phyloP scores from a whole-genome alignment of 2,888 invertebrate genomes.

The Sthenelais limicola region DNA sequence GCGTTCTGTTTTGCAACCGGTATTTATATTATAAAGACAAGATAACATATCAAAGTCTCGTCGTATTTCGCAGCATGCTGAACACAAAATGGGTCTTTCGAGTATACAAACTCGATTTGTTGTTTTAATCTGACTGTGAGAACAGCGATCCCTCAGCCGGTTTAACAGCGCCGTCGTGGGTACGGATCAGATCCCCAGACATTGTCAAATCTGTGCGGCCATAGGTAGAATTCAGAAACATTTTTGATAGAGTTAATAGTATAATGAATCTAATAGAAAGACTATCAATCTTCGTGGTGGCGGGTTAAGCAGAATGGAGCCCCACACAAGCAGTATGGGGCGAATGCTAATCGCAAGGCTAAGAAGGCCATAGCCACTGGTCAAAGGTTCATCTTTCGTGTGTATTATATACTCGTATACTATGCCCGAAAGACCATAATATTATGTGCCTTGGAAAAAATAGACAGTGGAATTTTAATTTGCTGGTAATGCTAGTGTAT shows the following conservation, averaged over 20 bases:
- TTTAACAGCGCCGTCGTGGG: background rate
- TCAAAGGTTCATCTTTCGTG: background rate
- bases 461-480: too few relatives aligned
- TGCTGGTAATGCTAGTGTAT: too few relatives aligned
- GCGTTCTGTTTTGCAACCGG: too few relatives aligned
- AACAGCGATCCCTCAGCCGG: background rate
- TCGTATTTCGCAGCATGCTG: background rate
- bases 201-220: background rate
- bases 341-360: conserved; percentile 17
- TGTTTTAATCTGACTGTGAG: too few relatives aligned
- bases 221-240: conserved; percentile 23
- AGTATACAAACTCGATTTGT: conserved; percentile 9
- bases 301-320: conserved; percentile 7
- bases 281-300: conserved; percentile 14
- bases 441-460: too few relatives aligned
- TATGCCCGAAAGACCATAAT: too few relatives aligned
- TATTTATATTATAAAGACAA: too few relatives aligned
- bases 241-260: conserved; percentile 35
- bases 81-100: background rate
- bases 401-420: too few relatives aligned
- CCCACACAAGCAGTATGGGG: background rate
- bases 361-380: background rate
- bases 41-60: too few relatives aligned
- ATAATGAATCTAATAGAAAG: conserved; percentile 36
- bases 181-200: background rate